These are phyloP conservation scores for Dynastes tityus DNA, from an alignment of 2,888 invertebrate genomes.

Conservation along the genomic window DNA sequence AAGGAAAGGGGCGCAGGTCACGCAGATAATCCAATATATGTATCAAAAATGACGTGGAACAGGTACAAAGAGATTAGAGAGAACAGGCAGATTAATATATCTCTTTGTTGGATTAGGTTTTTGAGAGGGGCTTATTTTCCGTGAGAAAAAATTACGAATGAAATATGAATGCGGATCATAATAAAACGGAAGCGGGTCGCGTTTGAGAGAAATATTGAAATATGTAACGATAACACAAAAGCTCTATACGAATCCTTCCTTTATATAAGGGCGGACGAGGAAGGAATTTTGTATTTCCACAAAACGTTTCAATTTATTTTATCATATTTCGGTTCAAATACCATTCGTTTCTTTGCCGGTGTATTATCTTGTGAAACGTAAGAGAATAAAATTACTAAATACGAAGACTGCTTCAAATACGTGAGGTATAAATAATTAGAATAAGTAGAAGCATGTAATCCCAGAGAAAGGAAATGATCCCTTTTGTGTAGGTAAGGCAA, in stretches of 20 bases:
- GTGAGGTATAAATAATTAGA: too few species aligned
- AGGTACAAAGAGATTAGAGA: constrained; percentile 25
- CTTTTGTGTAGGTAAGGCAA: too few species aligned
- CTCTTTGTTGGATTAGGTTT: constrained; percentile 14
- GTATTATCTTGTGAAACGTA: too few species aligned
- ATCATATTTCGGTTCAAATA: too few species aligned
- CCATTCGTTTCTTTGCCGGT: too few species aligned
- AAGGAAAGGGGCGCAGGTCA: constrained; percentile 8
- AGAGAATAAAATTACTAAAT: too few species aligned
- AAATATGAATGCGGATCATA: constrained; percentile 21
- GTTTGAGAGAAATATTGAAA: background rate
- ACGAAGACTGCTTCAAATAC: too few species aligned
- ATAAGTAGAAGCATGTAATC: too few species aligned
- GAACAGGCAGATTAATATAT: constrained; percentile 12
- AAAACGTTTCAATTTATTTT: too few species aligned
- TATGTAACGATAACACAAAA: constrained; percentile 13
- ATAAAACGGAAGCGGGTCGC: background rate
- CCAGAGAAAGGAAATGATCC: too few species aligned
- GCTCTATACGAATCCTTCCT: background rate
- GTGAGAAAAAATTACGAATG: constrained; percentile 32
- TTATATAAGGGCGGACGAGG: too few species aligned
- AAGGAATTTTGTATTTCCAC: too few species aligned
- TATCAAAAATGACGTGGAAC: constrained; percentile 27
- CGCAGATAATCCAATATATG: constrained; percentile 30
- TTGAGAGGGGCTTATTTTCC: background rate